Percentiles rank a stretch among this genome's conserved stretches.
Evolutionary conservation across 2,888 invertebrate species (phyloP).

Genomic region (Pammene aurita): DNA sequence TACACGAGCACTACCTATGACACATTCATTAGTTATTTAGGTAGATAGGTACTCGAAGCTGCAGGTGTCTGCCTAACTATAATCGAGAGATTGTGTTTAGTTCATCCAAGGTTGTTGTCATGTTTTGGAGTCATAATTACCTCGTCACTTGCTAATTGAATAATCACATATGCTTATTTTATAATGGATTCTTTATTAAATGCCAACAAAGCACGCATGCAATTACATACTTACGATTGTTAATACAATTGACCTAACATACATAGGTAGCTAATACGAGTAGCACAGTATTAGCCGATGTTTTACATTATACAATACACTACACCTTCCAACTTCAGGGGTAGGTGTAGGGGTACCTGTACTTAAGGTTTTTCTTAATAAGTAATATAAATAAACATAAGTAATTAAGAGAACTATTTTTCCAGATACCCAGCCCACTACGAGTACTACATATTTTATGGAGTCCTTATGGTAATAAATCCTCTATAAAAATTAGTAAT

Average conservation of each 20-base stretch:
- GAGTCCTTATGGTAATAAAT: too few species aligned
- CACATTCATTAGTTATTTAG: constrained; percentile 18
- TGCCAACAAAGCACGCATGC: not conserved
- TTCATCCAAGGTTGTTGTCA: constrained; percentile 33
- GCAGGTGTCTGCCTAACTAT: constrained; percentile 18
- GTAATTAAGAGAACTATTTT: too few species aligned
- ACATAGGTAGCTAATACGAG: not conserved
- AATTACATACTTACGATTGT: not conserved
- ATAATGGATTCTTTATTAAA: constrained; percentile 7
- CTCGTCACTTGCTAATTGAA: constrained; percentile 21
- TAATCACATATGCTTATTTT: constrained; percentile 4
- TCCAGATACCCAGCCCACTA: too few species aligned
- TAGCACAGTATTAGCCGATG: too few species aligned
- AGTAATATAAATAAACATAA: too few species aligned
- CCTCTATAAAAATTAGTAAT: too few species aligned
- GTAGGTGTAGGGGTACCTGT: too few species aligned
- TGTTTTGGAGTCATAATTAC: constrained; percentile 34
- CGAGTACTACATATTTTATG: too few species aligned
- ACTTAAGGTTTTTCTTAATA: too few species aligned
- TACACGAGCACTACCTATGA: too few species aligned
- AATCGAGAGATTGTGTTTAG: constrained; percentile 37
- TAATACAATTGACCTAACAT: constrained; percentile 4
- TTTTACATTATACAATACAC: too few species aligned
- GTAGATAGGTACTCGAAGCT: constrained; percentile 1
- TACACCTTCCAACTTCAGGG: too few species aligned